These are phyloP conservation scores for Sesamia nonagrioides DNA, from an alignment of 1,140 invertebrate species.

Conservation along the genomic window DNA sequence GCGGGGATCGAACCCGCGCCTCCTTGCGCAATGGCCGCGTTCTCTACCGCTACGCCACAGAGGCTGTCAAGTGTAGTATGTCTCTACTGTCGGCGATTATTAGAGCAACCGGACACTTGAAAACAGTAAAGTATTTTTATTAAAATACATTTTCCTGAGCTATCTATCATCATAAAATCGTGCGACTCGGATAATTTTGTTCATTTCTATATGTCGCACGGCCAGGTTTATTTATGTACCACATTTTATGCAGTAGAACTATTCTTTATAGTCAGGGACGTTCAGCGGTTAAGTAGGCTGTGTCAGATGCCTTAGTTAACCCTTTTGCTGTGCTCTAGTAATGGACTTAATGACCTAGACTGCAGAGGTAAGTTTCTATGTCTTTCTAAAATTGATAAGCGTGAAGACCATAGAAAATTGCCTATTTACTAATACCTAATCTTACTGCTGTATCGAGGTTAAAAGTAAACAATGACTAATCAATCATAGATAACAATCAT, in stretches of 20 bases:
- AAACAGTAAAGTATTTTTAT: no score
- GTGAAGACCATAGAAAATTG: neutral
- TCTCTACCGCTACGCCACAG: no score
- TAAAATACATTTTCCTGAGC: no score
- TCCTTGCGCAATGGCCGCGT: no score
- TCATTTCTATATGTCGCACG: neutral
- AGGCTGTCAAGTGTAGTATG: no score
- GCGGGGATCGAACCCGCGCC: no score
- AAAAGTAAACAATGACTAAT: neutral
- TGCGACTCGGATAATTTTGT: neutral
- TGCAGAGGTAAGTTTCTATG: neutral
- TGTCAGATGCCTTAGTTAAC: neutral
- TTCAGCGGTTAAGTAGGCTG: neutral
- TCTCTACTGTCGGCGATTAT: no score
- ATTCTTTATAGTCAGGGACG: neutral
- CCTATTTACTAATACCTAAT: neutral
- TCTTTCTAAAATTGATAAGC: neutral
- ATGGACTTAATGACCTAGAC: neutral
- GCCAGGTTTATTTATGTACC: neutral
- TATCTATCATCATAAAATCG: neutral
- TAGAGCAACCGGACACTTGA: no score
- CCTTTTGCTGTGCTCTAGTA: neutral
- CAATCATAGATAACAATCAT: neutral
- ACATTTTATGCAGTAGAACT: neutral
- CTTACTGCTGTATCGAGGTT: neutral